phyloP scores from a whole-genome alignment of 2,113 vertebrate genomes.

The Microtus ochrogaster region DNA sequence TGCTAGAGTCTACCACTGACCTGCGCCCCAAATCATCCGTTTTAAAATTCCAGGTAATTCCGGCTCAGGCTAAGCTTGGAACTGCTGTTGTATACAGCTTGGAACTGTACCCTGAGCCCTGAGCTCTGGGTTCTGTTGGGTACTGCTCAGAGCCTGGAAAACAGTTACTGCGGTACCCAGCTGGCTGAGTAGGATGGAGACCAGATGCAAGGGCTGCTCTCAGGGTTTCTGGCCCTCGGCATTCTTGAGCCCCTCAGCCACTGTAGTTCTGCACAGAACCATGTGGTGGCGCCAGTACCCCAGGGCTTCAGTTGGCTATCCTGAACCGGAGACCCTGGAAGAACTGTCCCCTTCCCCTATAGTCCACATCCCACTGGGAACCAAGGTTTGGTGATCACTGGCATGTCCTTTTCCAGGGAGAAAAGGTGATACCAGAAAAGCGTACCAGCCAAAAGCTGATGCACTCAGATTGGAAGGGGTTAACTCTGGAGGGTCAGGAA shows the following conservation, averaged over 20 bases:
- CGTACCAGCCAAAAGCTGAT: neutral
- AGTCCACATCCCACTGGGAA: neutral
- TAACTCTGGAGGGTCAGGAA: neutral
- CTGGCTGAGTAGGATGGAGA: neutral
- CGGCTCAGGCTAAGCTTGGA: neutral
- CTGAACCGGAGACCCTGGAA: neutral
- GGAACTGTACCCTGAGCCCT: neutral
- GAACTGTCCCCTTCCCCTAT: neutral
- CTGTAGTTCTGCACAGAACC: slow-evolving; percentile 56
- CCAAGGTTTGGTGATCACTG: neutral
- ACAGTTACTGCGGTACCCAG: neutral
- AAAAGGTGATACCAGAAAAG: neutral
- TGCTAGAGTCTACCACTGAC: neutral
- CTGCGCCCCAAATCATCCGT: neutral
- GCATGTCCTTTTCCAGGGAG: neutral
- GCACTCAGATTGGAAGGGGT: neutral
- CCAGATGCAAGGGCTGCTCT: neutral
- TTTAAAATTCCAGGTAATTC: neutral
- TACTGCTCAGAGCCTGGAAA: neutral
- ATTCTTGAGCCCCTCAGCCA: neutral
- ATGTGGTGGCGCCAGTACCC: slow-evolving; percentile 67
- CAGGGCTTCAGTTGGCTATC: slow-evolving; percentile 4
- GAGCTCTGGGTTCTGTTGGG: neutral
- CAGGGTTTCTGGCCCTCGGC: neutral
- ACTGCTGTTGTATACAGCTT: neutral